Conservation (phyloP, 1,140 invertebrate species). For the Holcopasites calliopsidis region DNA sequence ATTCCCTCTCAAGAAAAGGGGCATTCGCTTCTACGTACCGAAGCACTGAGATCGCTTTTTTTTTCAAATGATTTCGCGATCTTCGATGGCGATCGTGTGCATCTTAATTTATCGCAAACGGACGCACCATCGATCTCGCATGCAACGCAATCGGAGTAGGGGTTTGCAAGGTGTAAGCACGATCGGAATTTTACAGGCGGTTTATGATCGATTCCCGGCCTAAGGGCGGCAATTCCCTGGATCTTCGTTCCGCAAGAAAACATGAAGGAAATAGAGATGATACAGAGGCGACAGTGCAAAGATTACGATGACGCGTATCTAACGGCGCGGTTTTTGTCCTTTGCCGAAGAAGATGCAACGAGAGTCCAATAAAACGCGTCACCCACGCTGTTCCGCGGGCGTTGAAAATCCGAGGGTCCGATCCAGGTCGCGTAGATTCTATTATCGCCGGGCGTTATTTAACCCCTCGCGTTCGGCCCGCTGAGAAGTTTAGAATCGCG, state of each 20-base stretch:
- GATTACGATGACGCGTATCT: not conserved
- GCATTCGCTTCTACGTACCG: too few species aligned
- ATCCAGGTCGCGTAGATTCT: not conserved
- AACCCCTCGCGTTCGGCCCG: not conserved
- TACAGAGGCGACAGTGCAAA: not conserved
- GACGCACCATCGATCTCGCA: constrained; percentile 1
- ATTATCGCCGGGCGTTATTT: not conserved
- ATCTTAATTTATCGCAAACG: too few species aligned
- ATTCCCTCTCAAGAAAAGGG: not conserved
- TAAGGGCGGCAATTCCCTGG: constrained; percentile 42
- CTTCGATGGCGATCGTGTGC: too few species aligned
- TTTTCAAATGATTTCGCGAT: too few species aligned
- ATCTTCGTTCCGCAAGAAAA: constrained; percentile 41
- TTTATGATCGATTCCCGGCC: constrained; percentile 45
- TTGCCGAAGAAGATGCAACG: too few species aligned
- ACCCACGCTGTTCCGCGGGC: too few species aligned
- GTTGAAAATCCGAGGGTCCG: not conserved
- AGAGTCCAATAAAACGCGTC: too few species aligned
- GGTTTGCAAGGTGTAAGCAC: constrained; percentile 14
- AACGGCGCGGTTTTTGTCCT: too few species aligned
- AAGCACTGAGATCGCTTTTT: too few species aligned
- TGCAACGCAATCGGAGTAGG: not conserved
- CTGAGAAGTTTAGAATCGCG: not conserved
- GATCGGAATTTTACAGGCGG: constrained; percentile 50
- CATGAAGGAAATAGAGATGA: constrained; percentile 20